Percentiles rank a stretch among this genome's conserved stretches.
Conservation (phyloP, 2,797 vertebrate species). For the Vultur gryphus region DNA sequence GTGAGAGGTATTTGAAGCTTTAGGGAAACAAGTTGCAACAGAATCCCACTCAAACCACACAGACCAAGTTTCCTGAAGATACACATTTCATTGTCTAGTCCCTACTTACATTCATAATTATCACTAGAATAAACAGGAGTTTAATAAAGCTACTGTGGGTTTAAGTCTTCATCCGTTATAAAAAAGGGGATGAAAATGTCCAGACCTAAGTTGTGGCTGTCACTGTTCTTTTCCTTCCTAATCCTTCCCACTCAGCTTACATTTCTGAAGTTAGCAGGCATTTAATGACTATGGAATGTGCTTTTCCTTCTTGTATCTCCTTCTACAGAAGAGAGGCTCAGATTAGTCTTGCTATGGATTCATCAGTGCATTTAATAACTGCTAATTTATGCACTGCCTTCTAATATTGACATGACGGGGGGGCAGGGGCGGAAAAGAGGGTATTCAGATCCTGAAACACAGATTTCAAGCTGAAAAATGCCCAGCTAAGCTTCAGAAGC, state of each 20-base stretch:
- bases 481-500: background rate
- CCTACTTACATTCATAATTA: background rate
- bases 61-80: constrained; percentile 19
- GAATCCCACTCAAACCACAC: constrained; percentile 9
- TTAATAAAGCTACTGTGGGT: background rate
- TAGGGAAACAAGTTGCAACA: constrained; percentile 31
- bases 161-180: background rate
- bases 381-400: background rate
- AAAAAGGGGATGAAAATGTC: background rate
- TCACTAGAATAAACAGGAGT: constrained; percentile 7
- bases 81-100: background rate
- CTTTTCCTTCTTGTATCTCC: background rate
- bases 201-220: background rate
- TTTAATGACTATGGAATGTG: background rate
- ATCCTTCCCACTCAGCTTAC: background rate
- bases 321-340: background rate
- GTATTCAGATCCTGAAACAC: background rate
- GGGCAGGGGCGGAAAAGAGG: accelerated
- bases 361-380: background rate
- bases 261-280: background rate
- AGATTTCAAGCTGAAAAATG: background rate
- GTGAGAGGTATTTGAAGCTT: constrained; percentile 16
- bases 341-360: background rate
- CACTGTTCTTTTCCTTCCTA: background rate
- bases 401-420: background rate